Conservation (phyloP, 2,113 vertebrate species). For the Tricholaema leucomelas region DNA sequence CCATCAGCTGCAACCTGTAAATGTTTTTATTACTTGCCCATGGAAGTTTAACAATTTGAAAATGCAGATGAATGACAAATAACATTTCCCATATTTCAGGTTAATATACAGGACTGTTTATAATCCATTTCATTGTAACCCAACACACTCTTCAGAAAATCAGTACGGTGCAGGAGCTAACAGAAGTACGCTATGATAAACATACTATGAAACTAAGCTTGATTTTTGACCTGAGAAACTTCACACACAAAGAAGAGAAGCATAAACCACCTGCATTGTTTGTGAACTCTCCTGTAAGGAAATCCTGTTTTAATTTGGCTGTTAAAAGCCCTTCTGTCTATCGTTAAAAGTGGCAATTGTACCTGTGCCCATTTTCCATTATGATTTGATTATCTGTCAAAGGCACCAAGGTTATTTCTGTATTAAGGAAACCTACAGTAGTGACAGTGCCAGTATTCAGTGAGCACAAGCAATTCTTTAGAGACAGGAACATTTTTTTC, state of each 20-base stretch:
- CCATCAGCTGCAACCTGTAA: neutral
- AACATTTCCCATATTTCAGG: neutral
- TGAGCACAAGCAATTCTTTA: conserved; percentile 9
- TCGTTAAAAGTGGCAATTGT: conserved; percentile 28
- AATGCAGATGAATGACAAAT: neutral
- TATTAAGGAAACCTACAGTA: conserved; percentile 41
- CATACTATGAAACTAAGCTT: neutral
- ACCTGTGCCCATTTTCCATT: conserved; percentile 66
- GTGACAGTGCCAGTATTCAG: conserved; percentile 30
- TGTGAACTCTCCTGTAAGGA: conserved; percentile 5
- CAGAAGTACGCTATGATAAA: neutral
- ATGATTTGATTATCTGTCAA: conserved; percentile 63
- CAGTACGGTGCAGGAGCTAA: neutral
- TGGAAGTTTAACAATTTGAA: neutral
- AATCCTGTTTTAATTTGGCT: conserved; percentile 42
- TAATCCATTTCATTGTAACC: neutral
- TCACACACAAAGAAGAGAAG: neutral
- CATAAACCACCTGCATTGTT: neutral
- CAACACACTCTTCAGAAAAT: neutral
- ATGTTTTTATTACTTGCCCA: neutral
- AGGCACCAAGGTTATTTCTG: conserved; percentile 41
- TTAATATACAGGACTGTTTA: neutral
- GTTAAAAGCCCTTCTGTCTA: neutral
- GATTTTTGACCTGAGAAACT: neutral
- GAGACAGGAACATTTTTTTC: conserved; percentile 41